phyloP scores from a whole-genome alignment of 1,140 invertebrate species.

The Nephila pilipes region DNA sequence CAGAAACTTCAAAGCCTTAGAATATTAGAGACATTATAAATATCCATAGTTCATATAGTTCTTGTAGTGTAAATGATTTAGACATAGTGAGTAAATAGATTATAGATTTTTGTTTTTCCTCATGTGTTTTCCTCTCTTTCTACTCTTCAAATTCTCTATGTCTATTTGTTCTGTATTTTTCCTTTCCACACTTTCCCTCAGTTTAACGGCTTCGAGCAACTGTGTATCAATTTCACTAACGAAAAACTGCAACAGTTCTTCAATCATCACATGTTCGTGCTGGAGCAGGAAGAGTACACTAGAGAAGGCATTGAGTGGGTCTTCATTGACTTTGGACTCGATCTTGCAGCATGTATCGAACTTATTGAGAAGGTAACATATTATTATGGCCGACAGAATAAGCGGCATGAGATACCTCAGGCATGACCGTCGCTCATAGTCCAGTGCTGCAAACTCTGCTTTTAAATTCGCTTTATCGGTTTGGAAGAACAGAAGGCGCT shows the following conservation, averaged over 20 bases:
- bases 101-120: neutral
- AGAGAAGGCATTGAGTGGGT: conserved; percentile 84
- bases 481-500: neutral
- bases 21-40: too few relatives aligned
- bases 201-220: conserved; percentile 87
- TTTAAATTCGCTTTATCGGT: neutral
- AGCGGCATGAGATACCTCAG: neutral
- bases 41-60: too few relatives aligned
- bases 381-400: neutral
- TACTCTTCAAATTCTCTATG: conserved; percentile 20
- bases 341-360: conserved; percentile 94
- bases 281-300: conserved; percentile 84
- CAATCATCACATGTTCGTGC: conserved; percentile 85
- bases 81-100: neutral
- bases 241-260: conserved; percentile 87
- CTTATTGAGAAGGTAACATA: conserved; percentile 97
- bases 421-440: neutral
- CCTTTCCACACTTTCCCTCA: conserved; percentile 79
- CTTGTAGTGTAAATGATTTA: too few relatives aligned
- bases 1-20: too few relatives aligned
- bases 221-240: conserved; percentile 89
- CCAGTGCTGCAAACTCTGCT: conserved; percentile 4
- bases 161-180: conserved; percentile 28
- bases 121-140: neutral
- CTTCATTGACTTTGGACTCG: conserved; percentile 85